Base-by-base conservation (phyloP, 2,113 vertebrate genomes). In the Zosterops hypoxanthus region DNA sequence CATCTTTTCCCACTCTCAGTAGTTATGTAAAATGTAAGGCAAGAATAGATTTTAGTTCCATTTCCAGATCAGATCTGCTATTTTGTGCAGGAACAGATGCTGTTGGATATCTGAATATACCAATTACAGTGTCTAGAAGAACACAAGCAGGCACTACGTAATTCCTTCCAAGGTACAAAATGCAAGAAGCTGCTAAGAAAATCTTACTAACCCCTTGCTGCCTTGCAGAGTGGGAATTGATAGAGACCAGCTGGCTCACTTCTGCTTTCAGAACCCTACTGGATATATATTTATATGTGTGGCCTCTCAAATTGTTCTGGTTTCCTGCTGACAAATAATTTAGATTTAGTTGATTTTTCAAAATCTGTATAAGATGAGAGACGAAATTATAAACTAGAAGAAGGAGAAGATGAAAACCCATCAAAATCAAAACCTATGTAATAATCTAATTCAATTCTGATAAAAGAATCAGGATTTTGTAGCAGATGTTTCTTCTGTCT, bases 201-300 rank as follows among this genome's bases (percentile, higher is more conserved):
- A 86, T 87, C 53, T n/a, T 65, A 21, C 84, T 76, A 95, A 79
- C 72, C 65, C 66, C n/a, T 87, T 79, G 39, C 66, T 92, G 70
- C 71, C 68, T 57, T 15, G 2, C 47, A 31, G 78, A 82, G 71
- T 82, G 82, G 75, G 83, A 53, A 87, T 4, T 91, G 94, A 97
- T 94, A 77, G 68, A 94, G 96, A 88, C 84, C 95, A 95, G 56
- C 93, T 95, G 94, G 50, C 75, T 94, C 49, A 6, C 39, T 92
- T 66, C 34, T 85, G 75, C 75, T 56, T 91, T 85, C 82, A 61
- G 65, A 95, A 95, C 87, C 63, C 60, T 39, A 20, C 42, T 77
- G 90, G 71, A 47, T 55, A 49, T 92, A 26, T 49, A 94, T 95
- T 89, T 95, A 52, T 69, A 63, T 64, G 57, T 82, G 75, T 13